Evolutionary conservation across 2,113 vertebrate genomes (phyloP).

Genomic region (Dasypus novemcinctus): DNA sequence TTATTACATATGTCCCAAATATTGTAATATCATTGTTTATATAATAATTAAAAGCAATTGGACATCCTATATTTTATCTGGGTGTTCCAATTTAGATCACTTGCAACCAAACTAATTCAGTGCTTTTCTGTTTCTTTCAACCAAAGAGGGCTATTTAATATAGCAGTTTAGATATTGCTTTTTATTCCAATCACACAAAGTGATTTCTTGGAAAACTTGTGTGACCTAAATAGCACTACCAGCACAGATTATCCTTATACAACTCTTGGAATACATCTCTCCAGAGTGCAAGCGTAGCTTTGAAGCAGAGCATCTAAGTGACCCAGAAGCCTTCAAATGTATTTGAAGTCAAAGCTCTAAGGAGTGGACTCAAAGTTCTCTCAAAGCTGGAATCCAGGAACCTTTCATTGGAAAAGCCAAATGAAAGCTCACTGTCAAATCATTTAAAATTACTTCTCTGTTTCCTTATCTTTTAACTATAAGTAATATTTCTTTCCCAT

Average conservation of each 20-base stretch:
- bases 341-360: background rate
- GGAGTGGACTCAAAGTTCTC: slow-evolving; percentile 18
- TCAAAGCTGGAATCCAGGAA: slow-evolving; percentile 27
- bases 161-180: background rate
- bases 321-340: slow-evolving; percentile 47
- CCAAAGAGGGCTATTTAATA: background rate
- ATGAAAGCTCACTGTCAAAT: slow-evolving; percentile 11
- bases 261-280: slow-evolving; percentile 58
- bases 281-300: slow-evolving; percentile 62
- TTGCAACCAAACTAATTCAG: background rate
- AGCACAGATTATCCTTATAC: slow-evolving; percentile 52
- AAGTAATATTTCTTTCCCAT: slow-evolving; percentile 33
- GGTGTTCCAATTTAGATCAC: background rate
- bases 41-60: background rate
- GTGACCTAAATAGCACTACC: slow-evolving; percentile 47
- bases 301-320: slow-evolving; percentile 50
- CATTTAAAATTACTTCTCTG: background rate
- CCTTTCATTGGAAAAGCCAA: background rate
- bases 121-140: background rate
- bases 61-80: background rate
- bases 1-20: too few species aligned
- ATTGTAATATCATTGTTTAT: background rate
- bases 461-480: slow-evolving; percentile 31
- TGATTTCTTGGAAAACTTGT: slow-evolving; percentile 50
- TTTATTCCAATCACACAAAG: background rate